A percentile compares a stretch with the other conserved stretches of the same genome.
Evolutionary conservation across 1,140 invertebrate genomes (phyloP).

Genomic region (Drosophila ambigua): DNA sequence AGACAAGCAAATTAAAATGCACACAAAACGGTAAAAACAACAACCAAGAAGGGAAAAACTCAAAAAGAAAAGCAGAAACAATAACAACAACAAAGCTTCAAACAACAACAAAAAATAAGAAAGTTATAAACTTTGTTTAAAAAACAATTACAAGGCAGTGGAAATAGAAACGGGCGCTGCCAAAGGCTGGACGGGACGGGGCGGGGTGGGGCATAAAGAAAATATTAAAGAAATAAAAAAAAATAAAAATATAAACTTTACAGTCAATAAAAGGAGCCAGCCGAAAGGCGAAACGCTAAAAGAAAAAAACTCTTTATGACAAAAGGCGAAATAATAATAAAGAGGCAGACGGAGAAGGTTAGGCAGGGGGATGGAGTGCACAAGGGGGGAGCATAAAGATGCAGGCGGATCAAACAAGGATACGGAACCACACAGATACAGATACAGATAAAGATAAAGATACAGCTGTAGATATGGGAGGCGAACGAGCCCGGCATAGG

Average conservation of each 20-base stretch:
- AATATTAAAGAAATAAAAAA: slow-evolving; percentile 63
- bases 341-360: not conserved
- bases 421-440: slow-evolving; percentile 5
- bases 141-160: slow-evolving; percentile 70
- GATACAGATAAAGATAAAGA: slow-evolving; percentile 7
- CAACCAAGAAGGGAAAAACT: not conserved
- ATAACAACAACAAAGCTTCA: slow-evolving; percentile 36
- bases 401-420: slow-evolving; percentile 26
- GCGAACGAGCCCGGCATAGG: slow-evolving; percentile 38
- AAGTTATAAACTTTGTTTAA: slow-evolving; percentile 78
- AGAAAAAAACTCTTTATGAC: slow-evolving; percentile 72
- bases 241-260: slow-evolving; percentile 64
- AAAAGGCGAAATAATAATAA: slow-evolving; percentile 68
- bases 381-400: too few species aligned
- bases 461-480: slow-evolving; percentile 10
- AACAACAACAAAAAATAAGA: slow-evolving; percentile 12
- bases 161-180: not conserved
- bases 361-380: not conserved
- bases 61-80: slow-evolving; percentile 30
- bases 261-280: slow-evolving; percentile 70
- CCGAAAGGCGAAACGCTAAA: slow-evolving; percentile 67
- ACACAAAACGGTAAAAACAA: slow-evolving; percentile 30
- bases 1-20: slow-evolving; percentile 77
- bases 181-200: slow-evolving; percentile 1
- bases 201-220: slow-evolving; percentile 53